These are phyloP conservation scores for Xerus inauris DNA, from an alignment of 2,113 vertebrate genomes.

Conservation along the genomic window DNA sequence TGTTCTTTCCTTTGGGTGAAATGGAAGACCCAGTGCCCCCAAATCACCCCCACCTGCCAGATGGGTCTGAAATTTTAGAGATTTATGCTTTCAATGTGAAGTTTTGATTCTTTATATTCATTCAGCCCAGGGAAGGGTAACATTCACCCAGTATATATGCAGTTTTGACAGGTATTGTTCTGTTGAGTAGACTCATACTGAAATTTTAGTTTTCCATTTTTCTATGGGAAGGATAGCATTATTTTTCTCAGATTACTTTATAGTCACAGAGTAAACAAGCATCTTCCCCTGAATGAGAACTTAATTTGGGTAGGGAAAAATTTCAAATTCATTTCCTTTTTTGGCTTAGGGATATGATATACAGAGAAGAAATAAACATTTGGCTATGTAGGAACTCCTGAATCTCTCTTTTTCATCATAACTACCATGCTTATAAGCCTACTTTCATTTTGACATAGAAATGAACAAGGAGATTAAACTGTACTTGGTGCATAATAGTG, in stretches of 20 bases:
- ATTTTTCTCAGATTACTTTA: not conserved
- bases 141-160: not conserved
- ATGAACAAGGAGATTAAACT: not conserved
- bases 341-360: constrained; percentile 4
- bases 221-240: not conserved
- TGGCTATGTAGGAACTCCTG: not conserved
- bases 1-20: not conserved
- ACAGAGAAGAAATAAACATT: constrained; percentile 62
- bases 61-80: not conserved
- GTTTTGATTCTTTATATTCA: constrained; percentile 1
- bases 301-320: constrained; percentile 18
- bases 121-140: not conserved
- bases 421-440: not conserved
- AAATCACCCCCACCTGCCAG: not conserved
- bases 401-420: not conserved
- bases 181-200: not conserved
- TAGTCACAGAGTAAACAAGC: not conserved
- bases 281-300: not conserved
- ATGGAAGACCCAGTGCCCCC: not conserved
- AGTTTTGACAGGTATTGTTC: not conserved
- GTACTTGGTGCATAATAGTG: not conserved
- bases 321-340: constrained; percentile 67
- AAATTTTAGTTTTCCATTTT: constrained; percentile 37
- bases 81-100: constrained; percentile 24
- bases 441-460: constrained; percentile 32